Conservation (phyloP, 2,888 invertebrate genomes). For the Amaurobius ferox region DNA sequence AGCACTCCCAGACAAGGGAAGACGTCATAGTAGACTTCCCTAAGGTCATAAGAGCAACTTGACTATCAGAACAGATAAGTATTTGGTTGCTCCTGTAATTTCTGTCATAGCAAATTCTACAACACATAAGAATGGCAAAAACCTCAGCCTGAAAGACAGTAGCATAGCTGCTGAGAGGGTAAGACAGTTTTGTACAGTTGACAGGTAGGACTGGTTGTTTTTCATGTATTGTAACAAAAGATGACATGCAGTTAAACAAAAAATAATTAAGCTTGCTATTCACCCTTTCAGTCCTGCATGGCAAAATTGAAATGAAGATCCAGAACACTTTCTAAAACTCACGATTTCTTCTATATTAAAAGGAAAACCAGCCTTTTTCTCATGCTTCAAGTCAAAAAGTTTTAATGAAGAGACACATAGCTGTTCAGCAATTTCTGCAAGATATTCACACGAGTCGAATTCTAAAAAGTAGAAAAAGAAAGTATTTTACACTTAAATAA, state of each 20-base stretch:
- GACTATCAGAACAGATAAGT: too few species aligned
- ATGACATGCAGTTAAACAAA: not conserved
- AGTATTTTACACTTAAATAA: too few species aligned
- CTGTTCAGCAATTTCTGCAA: slow-evolving; percentile 40
- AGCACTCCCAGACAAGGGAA: too few species aligned
- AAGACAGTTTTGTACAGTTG: too few species aligned
- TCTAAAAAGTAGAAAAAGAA: slow-evolving; percentile 20
- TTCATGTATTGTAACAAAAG: not conserved
- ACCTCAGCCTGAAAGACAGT: too few species aligned
- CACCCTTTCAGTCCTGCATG: slow-evolving; percentile 60
- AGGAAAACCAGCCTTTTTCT: slow-evolving; percentile 23
- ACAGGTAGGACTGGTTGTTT: too few species aligned
- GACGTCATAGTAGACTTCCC: too few species aligned
- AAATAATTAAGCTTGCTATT: not conserved
- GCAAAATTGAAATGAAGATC: slow-evolving; percentile 41
- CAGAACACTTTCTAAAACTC: slow-evolving; percentile 32
- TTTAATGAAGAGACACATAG: slow-evolving; percentile 30
- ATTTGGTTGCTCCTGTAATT: too few species aligned
- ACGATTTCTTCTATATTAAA: slow-evolving; percentile 34
- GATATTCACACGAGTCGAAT: slow-evolving; percentile 31
- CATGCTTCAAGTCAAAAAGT: slow-evolving; percentile 43
- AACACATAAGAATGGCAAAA: too few species aligned
- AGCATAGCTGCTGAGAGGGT: too few species aligned
- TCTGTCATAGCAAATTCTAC: too few species aligned
- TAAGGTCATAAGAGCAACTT: too few species aligned